These are phyloP conservation scores for Smittia aterrima DNA, from an alignment of 2,888 invertebrate genomes.

Conservation along the genomic window DNA sequence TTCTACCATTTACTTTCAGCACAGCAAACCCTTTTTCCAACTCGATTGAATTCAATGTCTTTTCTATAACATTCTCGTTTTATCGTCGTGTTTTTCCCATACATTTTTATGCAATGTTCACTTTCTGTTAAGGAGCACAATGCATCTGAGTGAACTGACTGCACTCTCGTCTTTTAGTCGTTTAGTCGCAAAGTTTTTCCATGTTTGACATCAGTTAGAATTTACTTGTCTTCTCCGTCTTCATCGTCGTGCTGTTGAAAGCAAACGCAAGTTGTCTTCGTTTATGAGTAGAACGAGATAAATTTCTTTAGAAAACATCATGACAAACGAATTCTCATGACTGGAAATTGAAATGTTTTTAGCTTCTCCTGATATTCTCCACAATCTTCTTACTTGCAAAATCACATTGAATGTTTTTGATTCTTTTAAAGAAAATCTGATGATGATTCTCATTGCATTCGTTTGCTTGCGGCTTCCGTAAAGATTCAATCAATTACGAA, in stretches of 20 bases:
- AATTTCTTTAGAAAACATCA: not conserved
- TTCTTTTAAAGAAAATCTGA: no score
- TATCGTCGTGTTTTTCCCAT: conserved; percentile 19
- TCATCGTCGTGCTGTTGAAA: not conserved
- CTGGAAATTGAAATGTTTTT: not conserved
- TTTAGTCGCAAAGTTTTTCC: not conserved
- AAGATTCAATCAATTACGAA: no score
- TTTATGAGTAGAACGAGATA: not conserved
- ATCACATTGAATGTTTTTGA: no score
- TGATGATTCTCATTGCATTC: no score
- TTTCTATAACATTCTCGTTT: conserved; percentile 16
- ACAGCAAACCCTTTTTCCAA: not conserved
- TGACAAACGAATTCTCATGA: not conserved
- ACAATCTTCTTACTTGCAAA: not conserved
- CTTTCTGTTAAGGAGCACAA: not conserved
- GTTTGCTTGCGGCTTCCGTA: no score
- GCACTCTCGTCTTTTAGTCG: conserved; percentile 1
- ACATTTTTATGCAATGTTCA: not conserved
- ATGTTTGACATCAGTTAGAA: conserved; percentile 20
- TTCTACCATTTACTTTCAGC: not conserved
- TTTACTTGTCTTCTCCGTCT: not conserved
- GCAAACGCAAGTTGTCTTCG: not conserved
- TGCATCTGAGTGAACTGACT: not conserved
- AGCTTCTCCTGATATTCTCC: not conserved
- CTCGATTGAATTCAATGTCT: conserved; percentile 32